phyloP scores from a whole-genome alignment of 2,797 vertebrate species.

The Okamejei kenojei region DNA sequence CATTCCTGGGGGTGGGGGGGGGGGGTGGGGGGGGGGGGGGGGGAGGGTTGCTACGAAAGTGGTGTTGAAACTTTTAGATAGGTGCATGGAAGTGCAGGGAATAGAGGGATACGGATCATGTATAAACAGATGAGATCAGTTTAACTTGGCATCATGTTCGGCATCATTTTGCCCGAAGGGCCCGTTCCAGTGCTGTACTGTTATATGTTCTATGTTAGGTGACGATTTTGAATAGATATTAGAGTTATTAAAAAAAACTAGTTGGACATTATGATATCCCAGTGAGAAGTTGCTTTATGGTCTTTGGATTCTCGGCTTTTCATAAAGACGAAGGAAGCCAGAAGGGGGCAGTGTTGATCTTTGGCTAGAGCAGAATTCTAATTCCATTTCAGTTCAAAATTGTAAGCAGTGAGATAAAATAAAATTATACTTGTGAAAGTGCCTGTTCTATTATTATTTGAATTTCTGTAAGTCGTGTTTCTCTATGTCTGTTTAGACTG shows the following conservation, averaged over 20 bases:
- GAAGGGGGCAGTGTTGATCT: conserved; percentile 10
- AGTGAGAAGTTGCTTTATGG: neutral
- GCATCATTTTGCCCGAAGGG: too few species aligned
- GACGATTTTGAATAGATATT: neutral
- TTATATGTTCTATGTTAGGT: too few species aligned
- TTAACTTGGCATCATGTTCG: too few species aligned
- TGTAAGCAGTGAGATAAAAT: neutral
- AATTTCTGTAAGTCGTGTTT: neutral
- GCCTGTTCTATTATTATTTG: neutral
- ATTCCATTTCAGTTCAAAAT: neutral
- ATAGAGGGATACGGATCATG: too few species aligned
- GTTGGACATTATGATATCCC: neutral
- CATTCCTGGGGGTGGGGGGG: too few species aligned
- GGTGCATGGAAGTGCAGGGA: too few species aligned
- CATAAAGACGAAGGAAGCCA: neutral
- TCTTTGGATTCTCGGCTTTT: neutral
- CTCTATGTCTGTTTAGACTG: neutral
- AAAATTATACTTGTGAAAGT: neutral
- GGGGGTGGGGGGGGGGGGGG: too few species aligned
- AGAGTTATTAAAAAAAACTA: neutral
- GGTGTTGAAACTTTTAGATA: too few species aligned
- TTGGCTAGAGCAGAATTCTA: neutral
- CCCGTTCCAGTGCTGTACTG: too few species aligned
- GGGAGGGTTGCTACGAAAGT: too few species aligned
- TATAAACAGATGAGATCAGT: too few species aligned